Conservation (phyloP, 2,888 invertebrate genomes). For the Scaeva pyrastri region DNA sequence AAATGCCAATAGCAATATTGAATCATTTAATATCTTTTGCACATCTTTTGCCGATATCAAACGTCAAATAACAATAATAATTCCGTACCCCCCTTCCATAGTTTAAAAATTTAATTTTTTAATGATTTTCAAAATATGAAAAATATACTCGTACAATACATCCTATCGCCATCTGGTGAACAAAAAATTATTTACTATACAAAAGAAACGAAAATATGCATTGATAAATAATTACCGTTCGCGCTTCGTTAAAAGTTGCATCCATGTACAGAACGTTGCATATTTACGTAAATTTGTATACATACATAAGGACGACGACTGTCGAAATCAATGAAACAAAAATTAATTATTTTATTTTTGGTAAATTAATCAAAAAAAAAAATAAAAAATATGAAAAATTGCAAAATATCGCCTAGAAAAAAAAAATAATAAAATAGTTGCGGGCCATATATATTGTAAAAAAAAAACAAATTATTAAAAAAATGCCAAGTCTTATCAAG, state of each 20-base stretch:
- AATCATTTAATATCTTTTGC: conserved; percentile 21
- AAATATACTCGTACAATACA: not conserved
- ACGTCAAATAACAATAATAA: conserved; percentile 24
- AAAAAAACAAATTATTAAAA: conserved; percentile 9
- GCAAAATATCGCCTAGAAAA: conserved; percentile 11
- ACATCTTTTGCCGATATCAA: conserved; percentile 7
- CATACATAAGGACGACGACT: not conserved
- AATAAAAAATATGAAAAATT: no score
- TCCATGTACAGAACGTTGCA: conserved; percentile 4
- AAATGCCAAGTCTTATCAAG: not conserved
- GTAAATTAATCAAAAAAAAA: not conserved
- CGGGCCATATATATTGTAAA: conserved; percentile 18
- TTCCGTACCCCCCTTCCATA: not conserved
- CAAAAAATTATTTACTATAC: not conserved
- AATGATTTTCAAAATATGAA: not conserved
- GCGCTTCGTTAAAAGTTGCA: conserved; percentile 20
- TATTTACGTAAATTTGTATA: conserved; percentile 8
- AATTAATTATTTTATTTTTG: conserved; percentile 38
- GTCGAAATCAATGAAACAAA: conserved; percentile 53
- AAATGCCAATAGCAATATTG: conserved; percentile 45
- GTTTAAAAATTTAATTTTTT: not conserved
- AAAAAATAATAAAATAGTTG: conserved; percentile 43
- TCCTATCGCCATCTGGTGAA: conserved; percentile 7
- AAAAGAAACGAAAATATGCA: conserved; percentile 19
- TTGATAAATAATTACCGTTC: conserved; percentile 52